phyloP scores from a whole-genome alignment of 2,888 invertebrate species.

The Sphaeridia pumilis region DNA sequence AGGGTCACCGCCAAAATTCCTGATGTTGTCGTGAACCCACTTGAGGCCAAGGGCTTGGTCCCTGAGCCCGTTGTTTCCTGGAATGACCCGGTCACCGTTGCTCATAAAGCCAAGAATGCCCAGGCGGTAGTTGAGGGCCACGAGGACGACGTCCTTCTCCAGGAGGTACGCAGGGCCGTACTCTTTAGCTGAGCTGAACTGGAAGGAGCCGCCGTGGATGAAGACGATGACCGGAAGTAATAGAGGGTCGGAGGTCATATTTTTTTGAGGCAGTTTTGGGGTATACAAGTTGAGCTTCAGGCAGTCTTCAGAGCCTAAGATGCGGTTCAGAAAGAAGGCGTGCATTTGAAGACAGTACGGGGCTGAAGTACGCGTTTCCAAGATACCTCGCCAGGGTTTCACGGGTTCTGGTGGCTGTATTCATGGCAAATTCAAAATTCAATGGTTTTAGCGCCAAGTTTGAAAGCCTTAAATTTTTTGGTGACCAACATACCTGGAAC shows the following conservation, averaged over 20 bases:
- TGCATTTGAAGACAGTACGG: conserved; percentile 14
- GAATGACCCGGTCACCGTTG: conserved; percentile 7
- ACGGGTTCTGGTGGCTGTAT: conserved; percentile 6
- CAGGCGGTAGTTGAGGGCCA: conserved; percentile 22
- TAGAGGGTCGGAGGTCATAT: not conserved
- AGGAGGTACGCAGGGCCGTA: conserved; percentile 25
- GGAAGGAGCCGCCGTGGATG: conserved; percentile 23
- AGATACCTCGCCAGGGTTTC: conserved; percentile 7
- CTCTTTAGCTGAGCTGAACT: conserved; percentile 10
- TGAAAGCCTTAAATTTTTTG: no score
- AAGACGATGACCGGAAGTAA: conserved; percentile 14
- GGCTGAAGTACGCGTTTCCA: not conserved
- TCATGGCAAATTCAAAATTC: not conserved
- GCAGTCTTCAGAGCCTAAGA: conserved; percentile 12
- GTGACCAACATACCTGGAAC: conserved; percentile 1
- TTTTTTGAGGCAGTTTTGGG: not conserved
- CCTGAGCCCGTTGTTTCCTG: conserved; percentile 12
- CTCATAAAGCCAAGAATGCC: conserved; percentile 19
- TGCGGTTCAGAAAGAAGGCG: conserved; percentile 3
- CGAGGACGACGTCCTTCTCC: conserved; percentile 19
- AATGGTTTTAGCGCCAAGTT: no score
- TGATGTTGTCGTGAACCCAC: conserved; percentile 9
- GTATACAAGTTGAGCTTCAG: conserved; percentile 9
- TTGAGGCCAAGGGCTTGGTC: conserved; percentile 13
- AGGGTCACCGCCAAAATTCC: conserved; percentile 5